These are phyloP conservation scores for Syngnathus acus DNA, from an alignment of 2,797 vertebrate genomes.

Conservation along the genomic window DNA sequence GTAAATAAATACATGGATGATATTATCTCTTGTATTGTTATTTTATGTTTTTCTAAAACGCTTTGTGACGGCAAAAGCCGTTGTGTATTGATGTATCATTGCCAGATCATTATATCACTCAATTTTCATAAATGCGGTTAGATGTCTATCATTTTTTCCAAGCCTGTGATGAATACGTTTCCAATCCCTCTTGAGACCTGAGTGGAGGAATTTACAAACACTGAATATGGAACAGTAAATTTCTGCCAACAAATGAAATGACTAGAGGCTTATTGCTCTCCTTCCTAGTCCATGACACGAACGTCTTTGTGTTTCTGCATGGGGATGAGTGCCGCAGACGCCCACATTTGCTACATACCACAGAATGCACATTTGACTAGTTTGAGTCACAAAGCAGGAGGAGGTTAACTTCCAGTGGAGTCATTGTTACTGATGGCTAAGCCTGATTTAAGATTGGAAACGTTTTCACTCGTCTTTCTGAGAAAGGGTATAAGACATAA, in stretches of 20 bases:
- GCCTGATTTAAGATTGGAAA: constrained; percentile 35
- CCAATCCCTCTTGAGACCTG: constrained; percentile 23
- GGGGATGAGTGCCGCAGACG: not conserved
- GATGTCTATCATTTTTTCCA: constrained; percentile 34
- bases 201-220: constrained; percentile 16
- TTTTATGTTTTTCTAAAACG: too few relatives aligned
- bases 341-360: constrained; percentile 3
- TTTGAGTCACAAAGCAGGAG: not conserved
- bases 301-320: constrained; percentile 15
- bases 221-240: constrained; percentile 21
- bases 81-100: constrained; percentile 20
- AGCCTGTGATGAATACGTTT: constrained; percentile 19
- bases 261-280: not conserved
- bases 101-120: constrained; percentile 41
- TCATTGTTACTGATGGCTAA: constrained; percentile 31
- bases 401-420: constrained; percentile 21
- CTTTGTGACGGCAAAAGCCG: too few relatives aligned
- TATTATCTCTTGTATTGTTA: too few relatives aligned
- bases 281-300: not conserved
- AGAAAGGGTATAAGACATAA: constrained; percentile 36
- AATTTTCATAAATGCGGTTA: constrained; percentile 28
- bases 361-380: not conserved
- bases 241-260: constrained; percentile 6
- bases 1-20: constrained; percentile 28
- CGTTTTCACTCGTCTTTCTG: constrained; percentile 36